These are phyloP conservation scores for Upupa epops DNA, from an alignment of 2,113 vertebrate species.

Conservation along the genomic window DNA sequence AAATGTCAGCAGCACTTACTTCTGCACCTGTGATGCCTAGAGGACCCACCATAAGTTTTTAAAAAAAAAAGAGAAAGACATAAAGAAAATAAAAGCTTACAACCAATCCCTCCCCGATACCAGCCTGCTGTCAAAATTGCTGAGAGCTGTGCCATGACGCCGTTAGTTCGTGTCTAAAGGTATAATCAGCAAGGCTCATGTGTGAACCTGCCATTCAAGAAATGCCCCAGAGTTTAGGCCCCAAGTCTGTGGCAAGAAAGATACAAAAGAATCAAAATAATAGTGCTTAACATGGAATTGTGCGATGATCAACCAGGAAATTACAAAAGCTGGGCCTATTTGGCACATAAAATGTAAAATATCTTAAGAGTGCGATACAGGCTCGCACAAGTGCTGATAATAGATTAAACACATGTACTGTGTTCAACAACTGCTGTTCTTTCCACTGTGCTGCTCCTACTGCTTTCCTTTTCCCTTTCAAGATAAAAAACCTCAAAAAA, in stretches of 20 bases:
- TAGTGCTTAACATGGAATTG: neutral
- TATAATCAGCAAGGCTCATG: constrained; percentile 17
- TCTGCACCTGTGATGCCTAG: constrained; percentile 59
- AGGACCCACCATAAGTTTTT: constrained; percentile 3
- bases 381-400: neutral
- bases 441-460: neutral
- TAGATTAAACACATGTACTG: neutral
- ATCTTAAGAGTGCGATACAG: neutral
- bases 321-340: neutral
- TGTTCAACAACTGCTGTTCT: neutral
- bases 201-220: constrained; percentile 42
- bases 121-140: constrained; percentile 45
- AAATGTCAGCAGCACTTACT: constrained; percentile 56
- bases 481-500: neutral
- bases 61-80: neutral
- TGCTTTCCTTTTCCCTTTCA: neutral
- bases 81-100: neutral
- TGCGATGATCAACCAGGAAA: constrained; percentile 15
- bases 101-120: neutral
- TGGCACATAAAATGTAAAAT: neutral
- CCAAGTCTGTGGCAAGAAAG: neutral
- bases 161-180: constrained; percentile 31
- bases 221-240: constrained; percentile 42
- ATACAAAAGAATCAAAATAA: neutral
- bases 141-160: neutral